phyloP scores from a whole-genome alignment of 2,888 invertebrate genomes.

The Hypena proboscidalis region DNA sequence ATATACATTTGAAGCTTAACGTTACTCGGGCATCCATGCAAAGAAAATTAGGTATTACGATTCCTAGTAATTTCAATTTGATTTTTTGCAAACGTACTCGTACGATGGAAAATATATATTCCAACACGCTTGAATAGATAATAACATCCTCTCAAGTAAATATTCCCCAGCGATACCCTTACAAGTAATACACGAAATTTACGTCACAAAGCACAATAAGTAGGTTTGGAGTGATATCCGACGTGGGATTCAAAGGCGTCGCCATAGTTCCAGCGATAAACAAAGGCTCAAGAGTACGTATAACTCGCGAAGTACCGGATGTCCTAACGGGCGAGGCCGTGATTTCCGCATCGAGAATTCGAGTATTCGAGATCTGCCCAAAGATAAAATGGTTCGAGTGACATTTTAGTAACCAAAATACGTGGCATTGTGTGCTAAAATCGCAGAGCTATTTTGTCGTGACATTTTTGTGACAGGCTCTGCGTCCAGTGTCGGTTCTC shows the following conservation, averaged over 20 bases:
- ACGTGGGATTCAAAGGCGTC: constrained; percentile 9
- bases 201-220: neutral
- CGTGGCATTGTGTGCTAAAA: constrained; percentile 12
- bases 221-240: constrained; percentile 4
- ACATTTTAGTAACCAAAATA: constrained; percentile 18
- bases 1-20: too few species aligned
- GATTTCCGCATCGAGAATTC: constrained; percentile 18
- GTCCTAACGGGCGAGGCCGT: constrained; percentile 5
- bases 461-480: constrained; percentile 18
- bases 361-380: too few species aligned
- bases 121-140: too few species aligned
- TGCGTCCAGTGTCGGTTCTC: neutral
- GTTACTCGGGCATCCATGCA: too few species aligned
- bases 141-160: too few species aligned
- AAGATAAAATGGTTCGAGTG: constrained; percentile 18
- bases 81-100: too few species aligned
- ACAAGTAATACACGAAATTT: neutral
- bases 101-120: too few species aligned
- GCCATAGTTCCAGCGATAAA: constrained; percentile 9
- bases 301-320: constrained; percentile 9
- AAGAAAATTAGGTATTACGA: too few species aligned
- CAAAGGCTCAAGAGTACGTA: constrained; percentile 11
- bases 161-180: too few species aligned
- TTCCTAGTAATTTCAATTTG: too few species aligned
- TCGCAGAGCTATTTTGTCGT: constrained; percentile 16